These are phyloP conservation scores for Acromyrmex heyeri DNA, from an alignment of 1,140 invertebrate species.

Conservation along the genomic window DNA sequence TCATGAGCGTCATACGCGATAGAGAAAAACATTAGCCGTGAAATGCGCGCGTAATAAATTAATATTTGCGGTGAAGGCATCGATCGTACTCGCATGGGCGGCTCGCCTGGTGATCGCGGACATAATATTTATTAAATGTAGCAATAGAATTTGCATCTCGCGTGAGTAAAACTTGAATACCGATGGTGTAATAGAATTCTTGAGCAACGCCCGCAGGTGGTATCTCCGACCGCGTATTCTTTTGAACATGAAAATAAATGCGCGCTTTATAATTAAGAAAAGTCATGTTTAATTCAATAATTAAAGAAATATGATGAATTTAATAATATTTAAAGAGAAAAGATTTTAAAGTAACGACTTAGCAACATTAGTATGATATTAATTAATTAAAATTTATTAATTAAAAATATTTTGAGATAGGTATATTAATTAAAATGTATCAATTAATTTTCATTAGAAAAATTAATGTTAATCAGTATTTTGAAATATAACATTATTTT, in stretches of 20 bases:
- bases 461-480: neutral
- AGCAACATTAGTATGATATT: neutral
- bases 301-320: neutral
- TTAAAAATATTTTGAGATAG: neutral
- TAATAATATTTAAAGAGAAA: neutral
- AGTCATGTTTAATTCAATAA: neutral
- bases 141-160: conserved; percentile 26
- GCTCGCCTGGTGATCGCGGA: neutral
- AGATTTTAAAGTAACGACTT: neutral
- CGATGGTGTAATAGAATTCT: conserved; percentile 33
- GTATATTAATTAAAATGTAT: neutral
- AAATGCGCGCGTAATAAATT: conserved; percentile 20
- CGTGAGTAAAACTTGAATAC: neutral
- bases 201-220: neutral
- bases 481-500: neutral
- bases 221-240: neutral
- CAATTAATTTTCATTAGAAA: neutral
- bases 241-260: neutral
- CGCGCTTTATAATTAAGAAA: neutral
- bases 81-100: neutral
- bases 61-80: conserved; percentile 2
- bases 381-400: neutral
- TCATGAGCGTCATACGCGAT: neutral
- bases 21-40: neutral
- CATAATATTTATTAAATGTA: conserved; percentile 32